phyloP scores from a whole-genome alignment of 1,140 invertebrate genomes.

The Diuraphis noxia region DNA sequence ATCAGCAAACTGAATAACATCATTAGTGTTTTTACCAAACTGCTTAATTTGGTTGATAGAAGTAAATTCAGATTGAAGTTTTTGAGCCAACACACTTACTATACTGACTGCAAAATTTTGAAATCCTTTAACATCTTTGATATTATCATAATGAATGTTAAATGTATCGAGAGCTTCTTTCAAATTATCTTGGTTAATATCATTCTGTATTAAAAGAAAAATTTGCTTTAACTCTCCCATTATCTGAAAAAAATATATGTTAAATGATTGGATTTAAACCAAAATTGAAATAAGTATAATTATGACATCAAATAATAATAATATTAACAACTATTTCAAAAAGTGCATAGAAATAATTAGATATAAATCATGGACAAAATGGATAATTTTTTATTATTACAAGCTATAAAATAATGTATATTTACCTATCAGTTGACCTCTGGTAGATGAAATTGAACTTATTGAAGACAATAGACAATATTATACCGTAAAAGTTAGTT shows the following conservation, averaged over 20 bases:
- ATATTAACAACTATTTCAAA: background rate
- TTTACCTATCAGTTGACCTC: background rate
- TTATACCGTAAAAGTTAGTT: background rate
- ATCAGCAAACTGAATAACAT: slow-evolving; percentile 26
- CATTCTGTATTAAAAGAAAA: slow-evolving; percentile 29
- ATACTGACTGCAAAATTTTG: slow-evolving; percentile 39
- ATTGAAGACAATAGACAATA: background rate
- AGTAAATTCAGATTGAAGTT: slow-evolving; percentile 35
- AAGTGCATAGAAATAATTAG: background rate
- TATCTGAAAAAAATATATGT: slow-evolving; percentile 16
- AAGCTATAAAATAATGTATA: background rate
- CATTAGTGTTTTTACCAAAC: background rate
- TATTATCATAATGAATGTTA: slow-evolving; percentile 2
- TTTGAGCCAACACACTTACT: slow-evolving; percentile 27
- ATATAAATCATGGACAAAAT: background rate
- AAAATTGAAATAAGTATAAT: too few species aligned
- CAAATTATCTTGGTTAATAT: slow-evolving; percentile 8
- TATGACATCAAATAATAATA: too few species aligned
- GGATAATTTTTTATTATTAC: background rate
- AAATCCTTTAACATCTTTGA: slow-evolving; percentile 39
- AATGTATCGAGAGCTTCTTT: slow-evolving; percentile 16
- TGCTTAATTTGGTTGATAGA: background rate
- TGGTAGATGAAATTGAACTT: background rate
- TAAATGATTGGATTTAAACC: background rate
- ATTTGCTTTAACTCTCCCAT: slow-evolving; percentile 45